These are phyloP conservation scores for Lomographa bimaculata DNA, from an alignment of 2,888 invertebrate genomes.

Conservation along the genomic window DNA sequence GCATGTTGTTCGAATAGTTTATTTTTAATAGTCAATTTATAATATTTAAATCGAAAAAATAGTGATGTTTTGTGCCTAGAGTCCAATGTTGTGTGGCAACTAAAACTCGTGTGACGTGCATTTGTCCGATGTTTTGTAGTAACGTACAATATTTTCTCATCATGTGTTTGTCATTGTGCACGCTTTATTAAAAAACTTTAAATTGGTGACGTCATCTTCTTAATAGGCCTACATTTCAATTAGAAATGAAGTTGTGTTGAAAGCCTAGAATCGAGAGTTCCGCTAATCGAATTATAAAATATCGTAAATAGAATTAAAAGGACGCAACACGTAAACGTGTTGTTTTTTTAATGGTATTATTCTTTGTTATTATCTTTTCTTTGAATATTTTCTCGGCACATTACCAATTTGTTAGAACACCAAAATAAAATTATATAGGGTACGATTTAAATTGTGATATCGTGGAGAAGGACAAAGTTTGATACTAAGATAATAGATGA, in stretches of 20 bases:
- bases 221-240: too few relatives aligned
- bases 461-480: neutral
- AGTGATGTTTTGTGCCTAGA: conserved; percentile 21
- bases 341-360: too few relatives aligned
- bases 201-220: too few relatives aligned
- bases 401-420: too few relatives aligned
- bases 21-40: conserved; percentile 7
- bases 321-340: too few relatives aligned
- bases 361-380: too few relatives aligned
- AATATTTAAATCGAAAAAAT: conserved; percentile 7
- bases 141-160: neutral
- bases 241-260: too few relatives aligned
- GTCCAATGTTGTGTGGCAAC: conserved; percentile 24
- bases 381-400: too few relatives aligned
- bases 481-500: too few relatives aligned
- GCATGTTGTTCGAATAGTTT: conserved; percentile 8
- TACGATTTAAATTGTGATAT: conserved; percentile 5
- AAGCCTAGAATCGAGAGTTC: too few relatives aligned
- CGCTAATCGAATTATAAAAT: too few relatives aligned
- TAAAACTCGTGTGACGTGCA: conserved; percentile 19
- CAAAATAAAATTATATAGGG: conserved; percentile 8
- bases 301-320: too few relatives aligned
- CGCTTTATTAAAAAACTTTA: conserved; percentile 3
- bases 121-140: conserved; percentile 6
- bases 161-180: conserved; percentile 2